phyloP scores from a whole-genome alignment of 2,888 invertebrate species.

The Hedya salicella region DNA sequence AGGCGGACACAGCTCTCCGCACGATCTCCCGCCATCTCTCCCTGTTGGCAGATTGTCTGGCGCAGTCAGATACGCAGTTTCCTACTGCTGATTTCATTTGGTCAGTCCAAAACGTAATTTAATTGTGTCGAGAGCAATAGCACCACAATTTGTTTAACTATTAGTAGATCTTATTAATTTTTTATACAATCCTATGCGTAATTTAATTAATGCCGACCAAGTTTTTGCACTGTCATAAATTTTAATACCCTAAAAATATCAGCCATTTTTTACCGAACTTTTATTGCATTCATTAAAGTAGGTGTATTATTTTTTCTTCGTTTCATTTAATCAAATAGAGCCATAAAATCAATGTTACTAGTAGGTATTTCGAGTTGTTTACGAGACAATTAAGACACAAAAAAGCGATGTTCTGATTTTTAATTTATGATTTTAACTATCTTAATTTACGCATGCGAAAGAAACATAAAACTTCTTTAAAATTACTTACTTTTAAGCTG shows the following conservation, averaged over 20 bases:
- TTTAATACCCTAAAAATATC: slow-evolving; percentile 7
- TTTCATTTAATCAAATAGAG: slow-evolving; percentile 8
- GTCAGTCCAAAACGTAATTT: too few species aligned
- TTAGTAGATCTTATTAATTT: not conserved
- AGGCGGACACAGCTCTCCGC: too few species aligned
- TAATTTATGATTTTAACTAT: slow-evolving; percentile 31
- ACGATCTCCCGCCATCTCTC: too few species aligned
- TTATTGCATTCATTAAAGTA: slow-evolving; percentile 12
- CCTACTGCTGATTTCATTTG: too few species aligned
- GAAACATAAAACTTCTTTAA: slow-evolving; percentile 26
- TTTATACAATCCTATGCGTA: not conserved
- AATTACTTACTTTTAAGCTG: slow-evolving; percentile 13
- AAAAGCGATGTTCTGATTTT: slow-evolving; percentile 18
- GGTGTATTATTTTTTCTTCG: slow-evolving; percentile 4
- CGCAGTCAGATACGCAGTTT: too few species aligned
- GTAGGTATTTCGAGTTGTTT: slow-evolving; percentile 15
- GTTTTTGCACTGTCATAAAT: slow-evolving; percentile 17
- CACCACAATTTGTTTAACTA: too few species aligned
- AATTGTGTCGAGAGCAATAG: too few species aligned
- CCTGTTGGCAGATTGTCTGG: too few species aligned
- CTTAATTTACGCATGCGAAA: slow-evolving; percentile 30
- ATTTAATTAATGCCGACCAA: not conserved
- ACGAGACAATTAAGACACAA: slow-evolving; percentile 13
- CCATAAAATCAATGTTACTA: slow-evolving; percentile 31
- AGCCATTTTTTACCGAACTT: not conserved